Percentiles rank a stretch among this genome's conserved stretches.
These are phyloP conservation scores for Enteromius mattozi DNA, from an alignment of 2,797 vertebrate genomes.

Conservation along the genomic window DNA sequence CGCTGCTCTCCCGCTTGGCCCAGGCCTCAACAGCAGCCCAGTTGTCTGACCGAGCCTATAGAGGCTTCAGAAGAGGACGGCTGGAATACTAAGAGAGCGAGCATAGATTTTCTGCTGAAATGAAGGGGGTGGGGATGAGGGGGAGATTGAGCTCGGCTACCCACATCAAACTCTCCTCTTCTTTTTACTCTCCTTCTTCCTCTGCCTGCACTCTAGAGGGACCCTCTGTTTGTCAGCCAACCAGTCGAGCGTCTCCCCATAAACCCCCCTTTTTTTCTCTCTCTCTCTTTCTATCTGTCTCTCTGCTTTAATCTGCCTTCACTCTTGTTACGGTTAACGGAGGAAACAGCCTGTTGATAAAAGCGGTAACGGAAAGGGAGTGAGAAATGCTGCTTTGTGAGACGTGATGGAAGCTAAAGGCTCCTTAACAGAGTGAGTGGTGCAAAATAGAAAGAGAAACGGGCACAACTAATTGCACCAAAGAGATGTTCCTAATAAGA, in stretches of 20 bases:
- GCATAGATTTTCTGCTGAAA: conserved; percentile 81
- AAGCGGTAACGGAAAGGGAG: conserved; percentile 62
- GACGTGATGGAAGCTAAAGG: conserved; percentile 54
- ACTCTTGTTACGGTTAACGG: conserved; percentile 54
- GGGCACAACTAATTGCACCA: conserved; percentile 56
- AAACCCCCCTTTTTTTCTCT: conserved; percentile 65
- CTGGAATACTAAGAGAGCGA: conserved; percentile 82
- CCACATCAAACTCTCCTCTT: conserved; percentile 81
- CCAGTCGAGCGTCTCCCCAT: conserved; percentile 80
- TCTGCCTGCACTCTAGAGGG: conserved; percentile 78
- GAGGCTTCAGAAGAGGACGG: conserved; percentile 76
- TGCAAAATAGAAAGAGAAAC: conserved; percentile 54
- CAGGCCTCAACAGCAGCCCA: conserved; percentile 74
- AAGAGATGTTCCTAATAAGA: conserved; percentile 62
- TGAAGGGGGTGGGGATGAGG: conserved; percentile 60
- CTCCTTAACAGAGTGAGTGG: conserved; percentile 47
- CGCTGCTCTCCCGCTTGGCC: conserved; percentile 76
- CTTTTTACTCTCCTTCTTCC: conserved; percentile 74
- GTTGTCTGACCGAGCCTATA: conserved; percentile 77
- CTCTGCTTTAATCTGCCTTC: conserved; percentile 61
- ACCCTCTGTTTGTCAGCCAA: conserved; percentile 84
- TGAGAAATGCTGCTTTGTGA: conserved; percentile 38
- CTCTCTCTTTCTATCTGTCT: conserved; percentile 53
- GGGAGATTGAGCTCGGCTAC: conserved; percentile 76
- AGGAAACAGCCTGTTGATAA: conserved; percentile 63